Evolutionary conservation across 2,888 invertebrate genomes (phyloP).

Genomic region (Drosophila algonquin): DNA sequence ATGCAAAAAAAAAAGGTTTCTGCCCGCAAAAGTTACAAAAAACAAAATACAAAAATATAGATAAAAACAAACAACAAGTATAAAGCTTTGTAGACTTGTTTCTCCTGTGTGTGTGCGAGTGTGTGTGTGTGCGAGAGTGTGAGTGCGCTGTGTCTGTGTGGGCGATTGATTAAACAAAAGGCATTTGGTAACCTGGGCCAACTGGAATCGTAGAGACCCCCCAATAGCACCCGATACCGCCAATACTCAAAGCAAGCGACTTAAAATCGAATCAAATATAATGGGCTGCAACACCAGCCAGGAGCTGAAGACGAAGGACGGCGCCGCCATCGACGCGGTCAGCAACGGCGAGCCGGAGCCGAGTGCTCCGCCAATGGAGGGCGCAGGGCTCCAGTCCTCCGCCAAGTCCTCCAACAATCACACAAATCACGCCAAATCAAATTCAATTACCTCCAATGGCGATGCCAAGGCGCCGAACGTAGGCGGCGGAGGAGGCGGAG

Average conservation of each 20-base stretch:
- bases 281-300: constrained; percentile 87
- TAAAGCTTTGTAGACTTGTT: neutral
- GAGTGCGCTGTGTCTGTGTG: constrained; percentile 33
- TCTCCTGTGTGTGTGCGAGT: neutral
- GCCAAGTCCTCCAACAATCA: constrained; percentile 64
- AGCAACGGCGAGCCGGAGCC: constrained; percentile 64
- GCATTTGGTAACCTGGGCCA: constrained; percentile 69
- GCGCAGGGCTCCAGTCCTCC: constrained; percentile 35
- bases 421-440: constrained; percentile 81
- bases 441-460: constrained; percentile 81
- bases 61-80: constrained; percentile 29
- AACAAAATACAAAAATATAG: constrained; percentile 8
- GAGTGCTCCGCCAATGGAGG: constrained; percentile 67
- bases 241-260: constrained; percentile 25
- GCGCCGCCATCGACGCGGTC: constrained; percentile 68
- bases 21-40: constrained; percentile 43
- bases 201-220: constrained; percentile 48
- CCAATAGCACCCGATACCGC: constrained; percentile 7
- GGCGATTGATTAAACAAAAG: constrained; percentile 81
- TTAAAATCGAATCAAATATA: constrained; percentile 39
- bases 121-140: constrained; percentile 19
- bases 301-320: constrained; percentile 84
- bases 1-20: constrained; percentile 57
- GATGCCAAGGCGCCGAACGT: constrained; percentile 67
- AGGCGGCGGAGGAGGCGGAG: constrained; percentile 14